These are phyloP conservation scores for Gryllus longicercus DNA, from an alignment of 2,888 invertebrate genomes.

Conservation along the genomic window DNA sequence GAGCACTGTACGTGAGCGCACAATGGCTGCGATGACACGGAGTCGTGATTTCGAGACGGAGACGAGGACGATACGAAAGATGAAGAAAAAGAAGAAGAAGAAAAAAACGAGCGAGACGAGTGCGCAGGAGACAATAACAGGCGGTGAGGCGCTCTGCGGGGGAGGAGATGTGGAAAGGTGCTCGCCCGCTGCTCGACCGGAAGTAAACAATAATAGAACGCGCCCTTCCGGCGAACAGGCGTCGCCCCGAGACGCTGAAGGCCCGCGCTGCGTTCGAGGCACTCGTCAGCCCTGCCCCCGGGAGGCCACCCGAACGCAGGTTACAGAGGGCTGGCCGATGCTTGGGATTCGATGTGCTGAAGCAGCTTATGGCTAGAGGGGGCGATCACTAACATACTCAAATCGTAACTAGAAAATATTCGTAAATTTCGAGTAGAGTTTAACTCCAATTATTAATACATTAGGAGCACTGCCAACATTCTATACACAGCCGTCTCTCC, in stretches of 20 bases:
- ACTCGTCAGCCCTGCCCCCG: neutral
- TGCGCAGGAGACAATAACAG: neutral
- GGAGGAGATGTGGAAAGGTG: neutral
- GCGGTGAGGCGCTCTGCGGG: neutral
- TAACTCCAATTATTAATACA: too few species aligned
- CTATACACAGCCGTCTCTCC: too few species aligned
- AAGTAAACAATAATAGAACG: slow-evolving; percentile 1
- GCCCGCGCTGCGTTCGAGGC: neutral
- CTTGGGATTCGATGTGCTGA: neutral
- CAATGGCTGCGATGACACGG: neutral
- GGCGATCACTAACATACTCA: too few species aligned
- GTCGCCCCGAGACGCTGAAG: neutral
- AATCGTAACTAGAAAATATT: too few species aligned
- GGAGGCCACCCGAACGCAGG: neutral
- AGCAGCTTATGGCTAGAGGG: too few species aligned
- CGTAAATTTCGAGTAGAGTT: too few species aligned
- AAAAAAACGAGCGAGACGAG: neutral
- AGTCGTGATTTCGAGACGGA: neutral
- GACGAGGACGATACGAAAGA: neutral
- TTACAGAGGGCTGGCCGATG: neutral
- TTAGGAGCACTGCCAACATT: too few species aligned
- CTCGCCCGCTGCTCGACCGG: neutral
- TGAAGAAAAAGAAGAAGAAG: neutral
- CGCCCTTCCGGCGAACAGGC: neutral
- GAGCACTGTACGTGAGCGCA: neutral